Conservation (phyloP, 2,113 vertebrate species). For the Mesoclemmys tuberculata region DNA sequence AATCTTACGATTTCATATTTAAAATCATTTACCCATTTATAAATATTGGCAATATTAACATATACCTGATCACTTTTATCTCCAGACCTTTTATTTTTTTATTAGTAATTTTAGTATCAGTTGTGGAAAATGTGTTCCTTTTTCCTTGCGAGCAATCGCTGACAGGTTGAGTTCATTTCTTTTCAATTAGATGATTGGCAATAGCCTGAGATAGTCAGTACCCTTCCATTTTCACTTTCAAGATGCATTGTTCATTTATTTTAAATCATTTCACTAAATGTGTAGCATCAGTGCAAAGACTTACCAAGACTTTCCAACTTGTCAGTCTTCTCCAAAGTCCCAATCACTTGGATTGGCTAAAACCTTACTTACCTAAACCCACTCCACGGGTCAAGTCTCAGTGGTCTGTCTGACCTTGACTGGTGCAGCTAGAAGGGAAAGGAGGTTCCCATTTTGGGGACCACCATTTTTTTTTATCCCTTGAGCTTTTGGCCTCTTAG, state of each 20-base stretch:
- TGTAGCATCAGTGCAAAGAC: background rate
- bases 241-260: background rate
- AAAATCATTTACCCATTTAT: background rate
- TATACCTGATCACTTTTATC: background rate
- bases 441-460: constrained; percentile 26
- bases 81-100: background rate
- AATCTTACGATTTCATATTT: constrained; percentile 27
- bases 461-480: background rate
- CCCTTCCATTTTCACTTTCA: background rate
- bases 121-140: background rate
- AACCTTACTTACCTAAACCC: rapidly evolving
- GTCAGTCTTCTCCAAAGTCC: background rate
- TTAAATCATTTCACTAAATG: background rate
- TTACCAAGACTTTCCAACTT: background rate
- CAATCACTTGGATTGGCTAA: rapidly evolving
- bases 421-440: rapidly evolving
- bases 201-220: background rate
- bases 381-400: rapidly evolving
- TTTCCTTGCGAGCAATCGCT: background rate
- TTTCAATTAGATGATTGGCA: background rate
- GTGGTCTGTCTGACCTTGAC: rapidly evolving
- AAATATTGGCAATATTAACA: background rate
- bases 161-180: background rate
- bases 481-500: background rate
- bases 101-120: background rate